Evolutionary conservation across 2,797 vertebrate species (phyloP).

Genomic region (Poeciliopsis paucimaculata): DNA sequence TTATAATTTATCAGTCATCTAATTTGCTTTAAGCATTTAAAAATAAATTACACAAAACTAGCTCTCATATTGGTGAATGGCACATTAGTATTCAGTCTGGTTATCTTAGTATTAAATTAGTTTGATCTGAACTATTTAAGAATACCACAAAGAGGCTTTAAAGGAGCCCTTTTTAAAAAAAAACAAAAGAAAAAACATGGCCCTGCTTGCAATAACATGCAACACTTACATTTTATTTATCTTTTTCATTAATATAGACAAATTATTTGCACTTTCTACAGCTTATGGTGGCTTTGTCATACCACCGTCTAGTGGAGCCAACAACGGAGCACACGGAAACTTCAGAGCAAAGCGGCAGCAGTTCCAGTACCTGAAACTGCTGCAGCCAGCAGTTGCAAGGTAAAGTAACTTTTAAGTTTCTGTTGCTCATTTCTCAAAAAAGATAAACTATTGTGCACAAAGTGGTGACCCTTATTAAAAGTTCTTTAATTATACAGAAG

Average conservation of each 20-base stretch:
- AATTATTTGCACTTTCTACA: constrained; percentile 39
- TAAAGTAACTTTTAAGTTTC: constrained; percentile 7
- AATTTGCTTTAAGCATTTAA: too few relatives aligned
- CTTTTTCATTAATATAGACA: not conserved
- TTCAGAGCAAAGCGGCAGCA: constrained; percentile 17
- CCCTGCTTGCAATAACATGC: not conserved
- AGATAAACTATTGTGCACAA: not conserved
- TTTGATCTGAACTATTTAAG: not conserved
- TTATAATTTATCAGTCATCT: not conserved
- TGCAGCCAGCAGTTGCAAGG: constrained; percentile 23
- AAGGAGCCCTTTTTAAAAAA: too few relatives aligned
- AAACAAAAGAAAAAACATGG: too few relatives aligned
- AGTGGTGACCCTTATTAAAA: not conserved
- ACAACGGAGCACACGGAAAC: constrained; percentile 53
- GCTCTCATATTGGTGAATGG: not conserved
- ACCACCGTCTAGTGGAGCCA: constrained; percentile 80
- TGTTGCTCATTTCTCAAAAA: not conserved
- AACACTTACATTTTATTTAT: not conserved
- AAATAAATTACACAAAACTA: not conserved
- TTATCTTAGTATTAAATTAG: not conserved
- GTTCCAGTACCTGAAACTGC: constrained; percentile 15
- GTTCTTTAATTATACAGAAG: not conserved
- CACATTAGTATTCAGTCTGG: not conserved
- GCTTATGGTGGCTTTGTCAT: constrained; percentile 84
- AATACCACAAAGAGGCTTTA: not conserved